Evolutionary conservation across 2,797 vertebrate genomes (phyloP), one percentile per base, ranked within the genome.

Genomic region (Valencia hispanica): DNA sequence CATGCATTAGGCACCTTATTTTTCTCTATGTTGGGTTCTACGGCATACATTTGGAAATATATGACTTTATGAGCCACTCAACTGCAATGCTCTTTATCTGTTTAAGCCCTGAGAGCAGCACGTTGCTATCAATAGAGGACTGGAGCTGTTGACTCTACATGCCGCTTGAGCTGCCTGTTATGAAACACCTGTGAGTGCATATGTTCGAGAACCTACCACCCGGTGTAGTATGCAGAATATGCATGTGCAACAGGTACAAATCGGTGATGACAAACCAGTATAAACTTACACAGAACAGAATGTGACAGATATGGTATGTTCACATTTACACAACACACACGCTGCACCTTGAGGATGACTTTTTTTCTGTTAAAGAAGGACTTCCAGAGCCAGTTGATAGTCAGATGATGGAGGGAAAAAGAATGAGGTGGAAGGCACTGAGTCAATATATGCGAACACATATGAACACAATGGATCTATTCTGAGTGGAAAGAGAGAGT

Each of bases 331-430:
- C 74, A 78, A 77, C 79, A 48, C 68, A 79, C 79, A 81, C 6
- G 78, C 79, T 81, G 83, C 73, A 85, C 86, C 83, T 89, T 76
- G 80, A 78, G 70, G 83, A 89, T 88, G 91, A 86, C 83, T 88
- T 87, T 85, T 65, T 84, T 72, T 84, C 81, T 87, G 79, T 94
- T 86, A 91, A 86, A 87, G 55, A 65, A 83, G 45, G 69, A 89
- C 87, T 87, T 86, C 91, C 85, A 89, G 78, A 80, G 82, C 82
- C 84, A 82, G 88, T 90, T 91, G 89, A 93, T 91, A 80, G n/a
- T n/a, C n/a, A n/a, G 89, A 85, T 86, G 86, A 83, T 83, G 82
- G 68, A 79, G 70, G 22, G 71, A 84, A 74, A 83, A 81, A 39
- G 72, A 88, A 79, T 69, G 75, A 87, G 86, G 81, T 73, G 87